phyloP scores from a whole-genome alignment of 35 echinoderm and acorn worm genomes.

The Stichopus chloronotus region DNA sequence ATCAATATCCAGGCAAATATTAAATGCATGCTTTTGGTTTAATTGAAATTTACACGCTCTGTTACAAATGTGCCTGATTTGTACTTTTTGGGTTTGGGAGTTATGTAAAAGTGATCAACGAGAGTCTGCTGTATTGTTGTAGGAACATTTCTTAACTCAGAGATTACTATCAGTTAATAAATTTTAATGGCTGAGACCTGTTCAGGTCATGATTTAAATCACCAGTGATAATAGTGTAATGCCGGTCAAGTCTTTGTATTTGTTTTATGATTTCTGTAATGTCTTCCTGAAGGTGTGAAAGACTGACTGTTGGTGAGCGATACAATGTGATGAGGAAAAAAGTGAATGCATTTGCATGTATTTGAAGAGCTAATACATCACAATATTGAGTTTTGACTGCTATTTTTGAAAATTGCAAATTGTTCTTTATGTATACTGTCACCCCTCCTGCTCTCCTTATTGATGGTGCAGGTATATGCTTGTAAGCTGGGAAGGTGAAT shows the following conservation, averaged over 20 bases:
- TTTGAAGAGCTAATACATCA: background rate
- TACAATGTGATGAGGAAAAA: background rate
- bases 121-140: constrained; percentile 28
- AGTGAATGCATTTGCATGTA: constrained; percentile 14
- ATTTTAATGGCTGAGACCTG: background rate
- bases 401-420: background rate
- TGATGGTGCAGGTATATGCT: background rate
- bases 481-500: background rate
- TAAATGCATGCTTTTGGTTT: too few relatives aligned
- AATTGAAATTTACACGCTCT: background rate
- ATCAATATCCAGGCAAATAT: too few relatives aligned
- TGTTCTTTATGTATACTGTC: background rate
- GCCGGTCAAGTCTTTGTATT: background rate
- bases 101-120: constrained; percentile 31
- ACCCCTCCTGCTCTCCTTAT: constrained; percentile 1
- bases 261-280: background rate
- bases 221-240: constrained; percentile 26
- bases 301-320: constrained; percentile 12
- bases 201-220: constrained; percentile 29
- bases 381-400: background rate
- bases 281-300: background rate
- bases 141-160: background rate
- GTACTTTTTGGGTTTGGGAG: background rate
- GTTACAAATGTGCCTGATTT: constrained; percentile 19
- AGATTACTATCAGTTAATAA: background rate